Evolutionary conservation across 2,888 invertebrate species (phyloP).

Genomic region (Acanthosepion esculentum): DNA sequence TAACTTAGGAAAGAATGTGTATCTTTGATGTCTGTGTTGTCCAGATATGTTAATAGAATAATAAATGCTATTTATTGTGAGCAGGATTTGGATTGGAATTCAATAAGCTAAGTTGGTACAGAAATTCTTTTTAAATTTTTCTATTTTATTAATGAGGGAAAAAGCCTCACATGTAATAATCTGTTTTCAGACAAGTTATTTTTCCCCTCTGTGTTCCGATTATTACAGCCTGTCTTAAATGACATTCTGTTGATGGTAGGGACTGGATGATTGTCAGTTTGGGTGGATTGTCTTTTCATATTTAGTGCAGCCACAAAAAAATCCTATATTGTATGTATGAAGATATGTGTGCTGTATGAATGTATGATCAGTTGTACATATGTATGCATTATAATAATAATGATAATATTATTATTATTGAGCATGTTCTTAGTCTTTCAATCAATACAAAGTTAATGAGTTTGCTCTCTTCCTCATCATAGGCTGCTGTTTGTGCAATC

Average conservation of each 20-base stretch:
- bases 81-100: not conserved
- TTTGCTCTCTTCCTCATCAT: not conserved
- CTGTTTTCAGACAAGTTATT: not conserved
- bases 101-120: not conserved
- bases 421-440: conserved; percentile 15
- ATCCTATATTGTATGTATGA: not conserved
- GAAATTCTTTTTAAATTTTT: not conserved
- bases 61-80: not conserved
- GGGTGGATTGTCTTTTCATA: conserved; percentile 33
- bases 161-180: not conserved
- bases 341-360: not conserved
- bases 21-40: not conserved
- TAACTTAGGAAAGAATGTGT: not conserved
- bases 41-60: not conserved
- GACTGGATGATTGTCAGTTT: not conserved
- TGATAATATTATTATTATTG: not conserved
- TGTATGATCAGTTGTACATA: conserved; percentile 33
- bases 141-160: not conserved
- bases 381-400: not conserved
- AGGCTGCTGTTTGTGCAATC: conserved; percentile 33
- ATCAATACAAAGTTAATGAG: not conserved
- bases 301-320: not conserved
- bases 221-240: conserved; percentile 15
- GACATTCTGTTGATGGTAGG: not conserved
- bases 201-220: not conserved